phyloP scores from a whole-genome alignment of 2,888 invertebrate genomes.

The Drosophila koepferae region DNA sequence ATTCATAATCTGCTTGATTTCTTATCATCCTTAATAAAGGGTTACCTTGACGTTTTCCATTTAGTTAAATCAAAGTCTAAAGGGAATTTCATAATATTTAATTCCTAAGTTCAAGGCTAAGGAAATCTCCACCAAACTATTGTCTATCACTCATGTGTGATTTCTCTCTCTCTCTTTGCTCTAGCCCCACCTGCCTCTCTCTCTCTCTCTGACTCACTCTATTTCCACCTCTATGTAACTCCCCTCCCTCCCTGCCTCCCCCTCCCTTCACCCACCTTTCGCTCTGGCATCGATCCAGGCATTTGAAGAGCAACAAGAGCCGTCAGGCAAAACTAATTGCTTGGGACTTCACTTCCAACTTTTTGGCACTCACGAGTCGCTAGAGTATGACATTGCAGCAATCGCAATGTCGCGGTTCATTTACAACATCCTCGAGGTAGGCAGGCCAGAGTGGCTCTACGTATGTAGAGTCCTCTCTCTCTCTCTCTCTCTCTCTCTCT shows the following conservation, averaged over 20 bases:
- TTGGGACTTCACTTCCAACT: constrained; percentile 6
- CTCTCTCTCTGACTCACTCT: not conserved
- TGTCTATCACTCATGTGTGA: not conserved
- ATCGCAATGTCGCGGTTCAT: constrained; percentile 68
- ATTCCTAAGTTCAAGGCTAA: not conserved
- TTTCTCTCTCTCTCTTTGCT: not conserved
- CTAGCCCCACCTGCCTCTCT: not conserved
- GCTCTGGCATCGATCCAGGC: not conserved
- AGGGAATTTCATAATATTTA: not conserved
- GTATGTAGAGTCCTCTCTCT: too few relatives aligned
- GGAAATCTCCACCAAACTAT: not conserved
- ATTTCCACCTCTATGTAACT: too few relatives aligned
- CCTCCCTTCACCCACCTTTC: too few relatives aligned
- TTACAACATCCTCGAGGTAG: constrained; percentile 61
- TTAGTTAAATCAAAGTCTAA: not conserved
- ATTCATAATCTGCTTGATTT: too few relatives aligned
- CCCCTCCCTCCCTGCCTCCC: too few relatives aligned
- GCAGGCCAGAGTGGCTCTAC: not conserved
- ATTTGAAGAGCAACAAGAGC: not conserved
- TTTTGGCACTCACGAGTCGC: not conserved
- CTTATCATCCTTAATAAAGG: not conserved
- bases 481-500: too few relatives aligned
- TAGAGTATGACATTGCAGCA: constrained; percentile 46
- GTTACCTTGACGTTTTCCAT: not conserved
- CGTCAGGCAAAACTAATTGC: constrained; percentile 7